Evolutionary conservation across 2,113 vertebrate genomes (phyloP), one percentile per base, ranked within the genome.

Genomic region (Tachysurus fulvidraco): DNA sequence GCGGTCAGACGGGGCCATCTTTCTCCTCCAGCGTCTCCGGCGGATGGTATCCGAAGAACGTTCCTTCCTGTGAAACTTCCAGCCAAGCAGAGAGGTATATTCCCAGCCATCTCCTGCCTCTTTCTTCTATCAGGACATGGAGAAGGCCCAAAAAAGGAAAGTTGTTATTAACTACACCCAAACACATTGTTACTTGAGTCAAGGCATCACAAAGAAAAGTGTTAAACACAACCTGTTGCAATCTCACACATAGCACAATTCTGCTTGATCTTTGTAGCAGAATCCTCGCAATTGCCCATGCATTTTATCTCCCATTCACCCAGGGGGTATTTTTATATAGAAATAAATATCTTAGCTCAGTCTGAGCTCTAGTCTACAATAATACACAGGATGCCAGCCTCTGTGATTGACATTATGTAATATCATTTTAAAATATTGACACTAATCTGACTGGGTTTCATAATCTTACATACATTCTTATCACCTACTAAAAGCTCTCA

Each of bases 21-120:
- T 98, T 80, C 97, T 95, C 89, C 98, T 97, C 98, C 97, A 98
- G 44, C 97, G 96, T 50, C 97, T 96, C 12, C 98, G 97, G 8
- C 98, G 96, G 86, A 98, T 97, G 0, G 96, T 97, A 69, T 99
- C 98, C 0, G 98, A 96, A 73, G 96, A 95, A 23, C 97, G 96
- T 74, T 97, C 95, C 85, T 96, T 97, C 91, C 96, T 95, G 94
- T 99, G 98, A 92, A 99, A 99, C 81, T 98, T 99, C 97, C 98
- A 98, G 85, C 98, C 98, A 94, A 99, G 97, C 92, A 99, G 92
- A 28, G 98, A 97, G 28, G 98, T 96, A 8, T 98, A 98, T 93
- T 99, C 98, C 98, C 98, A 99, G 81, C 98, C 98, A 89, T 98
- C 97, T 74, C 96, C 96, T 3, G 92, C 77, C n/a, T 94, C 90